phyloP scores from a whole-genome alignment of 2,888 invertebrate genomes.

The Apotomis betuletana region DNA sequence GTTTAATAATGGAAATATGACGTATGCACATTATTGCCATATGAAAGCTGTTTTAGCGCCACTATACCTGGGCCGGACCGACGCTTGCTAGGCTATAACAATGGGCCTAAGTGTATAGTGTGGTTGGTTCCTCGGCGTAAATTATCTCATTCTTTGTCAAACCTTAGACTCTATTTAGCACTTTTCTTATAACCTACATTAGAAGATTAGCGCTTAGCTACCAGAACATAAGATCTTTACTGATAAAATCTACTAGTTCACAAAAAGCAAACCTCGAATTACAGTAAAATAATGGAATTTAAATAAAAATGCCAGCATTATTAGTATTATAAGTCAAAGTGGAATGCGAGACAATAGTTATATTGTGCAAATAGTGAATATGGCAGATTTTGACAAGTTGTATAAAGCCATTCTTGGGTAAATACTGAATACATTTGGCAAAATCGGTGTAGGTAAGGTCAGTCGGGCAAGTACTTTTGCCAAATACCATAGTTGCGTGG shows the following conservation, averaged over 20 bases:
- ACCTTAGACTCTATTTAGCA: neutral
- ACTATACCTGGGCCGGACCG: too few relatives aligned
- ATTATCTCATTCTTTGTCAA: neutral
- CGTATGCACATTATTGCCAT: too few relatives aligned
- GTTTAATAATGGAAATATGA: too few relatives aligned
- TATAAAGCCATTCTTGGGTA: neutral
- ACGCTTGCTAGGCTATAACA: too few relatives aligned
- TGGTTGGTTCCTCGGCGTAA: neutral
- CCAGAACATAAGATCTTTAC: neutral
- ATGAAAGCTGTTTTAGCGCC: too few relatives aligned
- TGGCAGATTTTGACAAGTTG: neutral
- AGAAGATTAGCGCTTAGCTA: neutral
- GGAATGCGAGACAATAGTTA: constrained; percentile 32
- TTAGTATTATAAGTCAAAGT: constrained; percentile 11
- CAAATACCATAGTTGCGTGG: too few relatives aligned
- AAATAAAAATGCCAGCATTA: constrained; percentile 22
- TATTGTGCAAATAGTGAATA: neutral
- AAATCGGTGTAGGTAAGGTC: neutral
- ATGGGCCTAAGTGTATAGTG: neutral
- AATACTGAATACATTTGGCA: neutral
- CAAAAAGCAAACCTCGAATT: neutral
- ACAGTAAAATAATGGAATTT: neutral
- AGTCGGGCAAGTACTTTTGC: too few relatives aligned
- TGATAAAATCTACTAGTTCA: neutral
- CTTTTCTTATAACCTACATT: neutral